phyloP scores from a whole-genome alignment of 2,113 vertebrate genomes.

The Protobothrops flavoviridis region DNA sequence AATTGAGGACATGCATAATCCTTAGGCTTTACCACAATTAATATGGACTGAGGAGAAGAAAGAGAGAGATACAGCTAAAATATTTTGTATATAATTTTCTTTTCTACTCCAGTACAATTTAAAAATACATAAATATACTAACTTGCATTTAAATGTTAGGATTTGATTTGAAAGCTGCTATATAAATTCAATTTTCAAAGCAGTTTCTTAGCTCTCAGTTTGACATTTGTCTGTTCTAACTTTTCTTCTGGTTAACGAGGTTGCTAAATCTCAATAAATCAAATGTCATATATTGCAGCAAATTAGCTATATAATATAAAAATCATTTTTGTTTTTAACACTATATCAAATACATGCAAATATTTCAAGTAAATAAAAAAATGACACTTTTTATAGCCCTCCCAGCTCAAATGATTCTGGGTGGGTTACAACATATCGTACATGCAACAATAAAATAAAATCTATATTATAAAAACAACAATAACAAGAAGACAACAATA shows the following conservation, averaged over 20 bases:
- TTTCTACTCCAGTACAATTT: not conserved
- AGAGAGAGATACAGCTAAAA: not conserved
- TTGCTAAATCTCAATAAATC: not conserved
- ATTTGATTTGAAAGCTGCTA: not conserved
- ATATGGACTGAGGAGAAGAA: not conserved
- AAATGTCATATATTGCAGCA: not conserved
- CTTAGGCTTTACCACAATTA: not conserved
- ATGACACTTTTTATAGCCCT: not conserved
- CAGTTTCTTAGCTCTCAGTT: not conserved
- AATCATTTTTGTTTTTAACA: not conserved
- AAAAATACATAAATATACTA: not conserved
- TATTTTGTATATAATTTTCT: not conserved
- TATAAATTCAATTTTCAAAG: not conserved
- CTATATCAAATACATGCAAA: not conserved
- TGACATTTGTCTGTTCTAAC: not conserved
- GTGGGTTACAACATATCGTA: not conserved
- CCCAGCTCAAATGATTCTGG: not conserved
- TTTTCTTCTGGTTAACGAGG: not conserved
- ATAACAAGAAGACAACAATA: not conserved
- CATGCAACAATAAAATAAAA: not conserved
- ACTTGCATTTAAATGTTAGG: not conserved
- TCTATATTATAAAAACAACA: not conserved
- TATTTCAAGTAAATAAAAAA: not conserved
- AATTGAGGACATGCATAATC: not conserved
- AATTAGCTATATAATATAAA: not conserved